These are phyloP conservation scores for Oithona nana DNA, from an alignment of 2,888 invertebrate species.

Conservation along the genomic window DNA sequence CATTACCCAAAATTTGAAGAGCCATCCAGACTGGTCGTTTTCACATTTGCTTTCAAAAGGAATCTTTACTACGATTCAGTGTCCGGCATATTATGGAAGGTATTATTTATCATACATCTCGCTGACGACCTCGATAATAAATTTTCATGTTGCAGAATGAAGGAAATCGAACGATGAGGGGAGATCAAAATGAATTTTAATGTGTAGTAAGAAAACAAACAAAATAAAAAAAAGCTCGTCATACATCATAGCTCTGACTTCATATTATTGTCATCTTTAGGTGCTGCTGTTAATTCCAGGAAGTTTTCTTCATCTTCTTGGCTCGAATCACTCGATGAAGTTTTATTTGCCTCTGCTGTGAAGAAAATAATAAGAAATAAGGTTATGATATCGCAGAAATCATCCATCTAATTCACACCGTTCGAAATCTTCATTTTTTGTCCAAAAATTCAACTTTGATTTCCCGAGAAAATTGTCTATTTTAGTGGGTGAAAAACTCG, in stretches of 20 bases:
- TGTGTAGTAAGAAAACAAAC: background rate
- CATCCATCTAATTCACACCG: too few relatives aligned
- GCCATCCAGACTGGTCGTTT: background rate
- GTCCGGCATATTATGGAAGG: background rate
- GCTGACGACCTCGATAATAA: background rate
- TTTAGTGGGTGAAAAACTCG: too few relatives aligned
- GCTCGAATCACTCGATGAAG: too few relatives aligned
- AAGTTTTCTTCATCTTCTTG: too few relatives aligned
- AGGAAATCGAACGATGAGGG: background rate
- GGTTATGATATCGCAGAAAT: too few relatives aligned
- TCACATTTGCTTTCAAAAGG: background rate
- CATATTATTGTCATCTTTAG: background rate
- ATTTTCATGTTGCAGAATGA: background rate
- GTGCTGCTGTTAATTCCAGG: too few relatives aligned
- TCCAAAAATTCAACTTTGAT: too few relatives aligned
- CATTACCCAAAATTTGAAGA: slow-evolving; percentile 1
- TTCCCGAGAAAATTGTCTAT: too few relatives aligned
- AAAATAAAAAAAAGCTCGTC: background rate
- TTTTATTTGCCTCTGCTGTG: too few relatives aligned
- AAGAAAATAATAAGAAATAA: too few relatives aligned
- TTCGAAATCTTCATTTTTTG: too few relatives aligned
- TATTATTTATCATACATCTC: too few relatives aligned
- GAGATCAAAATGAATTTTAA: background rate
- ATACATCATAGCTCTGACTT: background rate
- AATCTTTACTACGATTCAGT: background rate